Conservation (phyloP, 2,113 vertebrate genomes). For the Hypomesus transpacificus region DNA sequence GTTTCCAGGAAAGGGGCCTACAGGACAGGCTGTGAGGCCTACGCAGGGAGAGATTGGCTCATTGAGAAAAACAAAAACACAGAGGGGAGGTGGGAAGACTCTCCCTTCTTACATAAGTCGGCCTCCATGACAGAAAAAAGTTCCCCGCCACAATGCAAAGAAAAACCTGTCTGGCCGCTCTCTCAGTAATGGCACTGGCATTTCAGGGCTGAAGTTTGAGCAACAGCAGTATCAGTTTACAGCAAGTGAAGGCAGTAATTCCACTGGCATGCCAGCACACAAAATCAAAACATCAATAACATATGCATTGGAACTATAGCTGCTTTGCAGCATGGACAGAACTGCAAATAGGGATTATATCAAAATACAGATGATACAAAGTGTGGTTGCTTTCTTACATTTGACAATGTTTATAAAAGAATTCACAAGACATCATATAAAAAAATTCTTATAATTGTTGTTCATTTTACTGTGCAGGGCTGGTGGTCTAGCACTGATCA, state of each 20-base stretch:
- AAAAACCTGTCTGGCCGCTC: slow-evolving; percentile 60
- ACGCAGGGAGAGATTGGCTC: slow-evolving; percentile 70
- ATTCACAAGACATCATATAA: background rate
- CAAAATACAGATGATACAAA: background rate
- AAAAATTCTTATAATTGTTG: slow-evolving; percentile 28
- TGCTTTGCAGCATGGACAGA: background rate
- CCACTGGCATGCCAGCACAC: slow-evolving; percentile 31
- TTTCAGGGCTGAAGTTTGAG: slow-evolving; percentile 38
- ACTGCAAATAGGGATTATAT: background rate
- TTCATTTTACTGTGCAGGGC: slow-evolving; percentile 20
- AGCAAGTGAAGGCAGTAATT: slow-evolving; percentile 32
- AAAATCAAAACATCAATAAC: slow-evolving; percentile 16
- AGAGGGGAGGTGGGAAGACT: slow-evolving; percentile 69
- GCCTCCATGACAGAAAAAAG: slow-evolving; percentile 57
- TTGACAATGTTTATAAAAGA: background rate
- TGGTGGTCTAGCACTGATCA: slow-evolving; percentile 11
- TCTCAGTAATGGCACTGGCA: slow-evolving; percentile 15
- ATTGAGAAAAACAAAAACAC: slow-evolving; percentile 81
- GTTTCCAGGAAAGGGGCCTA: slow-evolving; percentile 80
- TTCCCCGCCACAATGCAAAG: slow-evolving; percentile 57
- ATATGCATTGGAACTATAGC: background rate
- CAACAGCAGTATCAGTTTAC: slow-evolving; percentile 30
- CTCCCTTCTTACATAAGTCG: slow-evolving; percentile 72
- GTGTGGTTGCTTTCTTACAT: no score
- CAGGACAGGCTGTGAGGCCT: slow-evolving; percentile 74